These are phyloP conservation scores for Sialis fuliginosa DNA, from an alignment of 2,888 invertebrate species.

Conservation along the genomic window DNA sequence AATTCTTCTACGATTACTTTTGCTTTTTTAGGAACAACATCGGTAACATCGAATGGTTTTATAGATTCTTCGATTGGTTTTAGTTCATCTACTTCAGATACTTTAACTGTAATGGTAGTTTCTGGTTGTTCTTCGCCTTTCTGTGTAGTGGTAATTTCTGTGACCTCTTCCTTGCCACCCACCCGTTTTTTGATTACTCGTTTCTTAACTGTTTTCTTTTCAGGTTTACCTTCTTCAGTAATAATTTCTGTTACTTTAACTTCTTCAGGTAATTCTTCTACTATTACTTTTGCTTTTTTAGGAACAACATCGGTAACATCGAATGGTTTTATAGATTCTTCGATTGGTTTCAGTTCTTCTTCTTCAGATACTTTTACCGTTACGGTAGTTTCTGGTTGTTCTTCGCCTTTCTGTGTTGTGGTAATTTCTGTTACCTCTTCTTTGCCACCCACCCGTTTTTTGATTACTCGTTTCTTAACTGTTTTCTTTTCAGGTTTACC, in stretches of 20 bases:
- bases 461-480: slow-evolving; percentile 13
- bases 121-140: slow-evolving; percentile 15
- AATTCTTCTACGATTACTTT: slow-evolving; percentile 5
- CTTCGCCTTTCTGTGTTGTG: slow-evolving; percentile 27
- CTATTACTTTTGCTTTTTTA: slow-evolving; percentile 11
- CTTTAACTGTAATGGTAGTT: slow-evolving; percentile 15
- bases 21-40: slow-evolving; percentile 2
- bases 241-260: slow-evolving; percentile 16
- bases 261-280: slow-evolving; percentile 18
- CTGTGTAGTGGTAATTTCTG: slow-evolving; percentile 15
- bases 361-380: slow-evolving; percentile 16
- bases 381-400: slow-evolving; percentile 24
- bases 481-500: slow-evolving; percentile 17
- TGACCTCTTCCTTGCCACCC: slow-evolving; percentile 17
- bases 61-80: slow-evolving; percentile 6
- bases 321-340: slow-evolving; percentile 7
- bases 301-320: slow-evolving; percentile 26
- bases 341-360: slow-evolving; percentile 11
- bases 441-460: slow-evolving; percentile 16
- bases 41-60: slow-evolving; percentile 5
- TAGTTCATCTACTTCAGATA: slow-evolving; percentile 5
- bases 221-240: slow-evolving; percentile 18
- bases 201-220: slow-evolving; percentile 10
- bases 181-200: slow-evolving; percentile 20
- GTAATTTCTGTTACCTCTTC: slow-evolving; percentile 26